Conservation (phyloP, 2,888 invertebrate genomes). For the Hydropsyche betteni region DNA sequence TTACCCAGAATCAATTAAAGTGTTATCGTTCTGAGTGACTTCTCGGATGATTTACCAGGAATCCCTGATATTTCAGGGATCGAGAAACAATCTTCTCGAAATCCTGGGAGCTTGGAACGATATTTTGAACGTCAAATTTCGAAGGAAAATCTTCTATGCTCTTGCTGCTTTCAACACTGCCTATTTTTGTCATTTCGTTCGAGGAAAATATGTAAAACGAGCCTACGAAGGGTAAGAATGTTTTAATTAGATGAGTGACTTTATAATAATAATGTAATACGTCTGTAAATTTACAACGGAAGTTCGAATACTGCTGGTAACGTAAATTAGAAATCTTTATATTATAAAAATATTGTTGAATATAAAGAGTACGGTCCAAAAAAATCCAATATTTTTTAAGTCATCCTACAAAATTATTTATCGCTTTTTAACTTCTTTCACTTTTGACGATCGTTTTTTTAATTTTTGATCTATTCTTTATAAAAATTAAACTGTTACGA, state of each 20-base stretch:
- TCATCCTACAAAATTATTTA: no score
- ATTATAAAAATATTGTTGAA: no score
- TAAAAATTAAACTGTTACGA: no score
- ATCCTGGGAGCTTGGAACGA: not conserved
- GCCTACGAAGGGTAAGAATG: not conserved
- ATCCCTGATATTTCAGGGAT: conserved; percentile 3
- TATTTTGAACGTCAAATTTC: conserved; percentile 10
- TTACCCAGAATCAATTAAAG: conserved; percentile 19
- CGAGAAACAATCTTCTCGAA: conserved; percentile 8
- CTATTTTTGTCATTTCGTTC: not conserved
- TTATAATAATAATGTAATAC: no score
- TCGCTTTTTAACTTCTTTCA: no score
- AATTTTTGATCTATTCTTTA: no score
- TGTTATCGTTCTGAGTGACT: conserved; percentile 4
- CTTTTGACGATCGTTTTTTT: no score
- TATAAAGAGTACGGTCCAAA: no score
- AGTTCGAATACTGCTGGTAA: no score
- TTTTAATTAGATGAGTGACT: conserved; percentile 36
- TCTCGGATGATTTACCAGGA: not conserved
- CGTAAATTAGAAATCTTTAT: no score
- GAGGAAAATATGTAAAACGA: conserved; percentile 33
- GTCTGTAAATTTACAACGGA: no score
- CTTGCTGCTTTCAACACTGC: not conserved
- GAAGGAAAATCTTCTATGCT: not conserved
- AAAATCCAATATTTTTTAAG: no score